phyloP scores from a whole-genome alignment of 2,113 vertebrate species.

The Paracanthobrama guichenoti region DNA sequence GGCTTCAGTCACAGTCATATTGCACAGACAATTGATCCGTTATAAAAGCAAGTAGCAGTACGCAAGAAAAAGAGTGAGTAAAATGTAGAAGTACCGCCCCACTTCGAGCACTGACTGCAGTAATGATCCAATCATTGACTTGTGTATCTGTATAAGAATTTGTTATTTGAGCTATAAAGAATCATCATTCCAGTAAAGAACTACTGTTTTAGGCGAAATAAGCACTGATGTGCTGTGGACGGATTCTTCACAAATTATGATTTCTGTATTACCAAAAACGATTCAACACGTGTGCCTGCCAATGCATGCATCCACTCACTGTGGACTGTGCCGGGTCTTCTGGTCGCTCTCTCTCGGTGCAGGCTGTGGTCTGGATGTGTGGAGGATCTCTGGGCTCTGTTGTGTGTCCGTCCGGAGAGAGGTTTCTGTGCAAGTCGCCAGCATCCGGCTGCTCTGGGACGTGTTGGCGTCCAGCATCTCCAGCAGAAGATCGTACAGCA shows the following conservation, averaged over 20 bases:
- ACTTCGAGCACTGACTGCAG: too few relatives aligned
- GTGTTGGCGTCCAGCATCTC: constrained; percentile 96
- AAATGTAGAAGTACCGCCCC: too few relatives aligned
- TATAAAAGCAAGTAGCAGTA: too few relatives aligned
- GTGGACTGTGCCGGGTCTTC: background rate
- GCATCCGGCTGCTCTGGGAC: constrained; percentile 69
- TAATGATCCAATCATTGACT: too few relatives aligned
- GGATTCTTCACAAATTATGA: background rate
- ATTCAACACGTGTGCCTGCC: background rate
- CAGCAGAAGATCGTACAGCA: constrained; percentile 91
- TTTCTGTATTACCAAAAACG: background rate
- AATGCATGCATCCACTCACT: background rate
- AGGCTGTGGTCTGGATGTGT: constrained; percentile 14
- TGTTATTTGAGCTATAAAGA: too few relatives aligned
- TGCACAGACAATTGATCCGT: too few relatives aligned
- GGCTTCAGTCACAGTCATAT: too few relatives aligned
- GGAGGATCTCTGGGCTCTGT: constrained; percentile 22
- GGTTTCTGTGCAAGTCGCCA: background rate
- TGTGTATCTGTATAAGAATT: too few relatives aligned
- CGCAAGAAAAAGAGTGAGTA: too few relatives aligned
- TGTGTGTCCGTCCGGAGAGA: background rate
- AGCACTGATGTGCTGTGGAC: too few relatives aligned
- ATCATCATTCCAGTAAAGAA: too few relatives aligned
- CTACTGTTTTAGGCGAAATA: too few relatives aligned
- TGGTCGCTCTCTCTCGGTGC: background rate